Percentiles rank a stretch among this genome's conserved stretches.
Evolutionary conservation across 2,797 vertebrate species (phyloP).

Genomic region (Gila robusta): DNA sequence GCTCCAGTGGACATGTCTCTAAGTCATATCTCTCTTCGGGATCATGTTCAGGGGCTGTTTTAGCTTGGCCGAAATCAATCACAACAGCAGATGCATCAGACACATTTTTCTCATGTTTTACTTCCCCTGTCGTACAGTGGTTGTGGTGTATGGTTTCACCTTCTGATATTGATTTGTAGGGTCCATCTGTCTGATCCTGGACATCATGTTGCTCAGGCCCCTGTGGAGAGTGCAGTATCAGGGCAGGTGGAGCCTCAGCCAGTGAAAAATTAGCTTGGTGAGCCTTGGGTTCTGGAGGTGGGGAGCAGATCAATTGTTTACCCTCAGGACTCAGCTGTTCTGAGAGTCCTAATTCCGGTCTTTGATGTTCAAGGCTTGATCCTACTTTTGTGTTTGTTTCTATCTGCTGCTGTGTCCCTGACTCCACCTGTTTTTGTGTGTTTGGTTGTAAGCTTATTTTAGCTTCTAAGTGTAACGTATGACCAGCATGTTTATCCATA

Average conservation of each 20-base stretch:
- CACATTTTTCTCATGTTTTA: slow-evolving; percentile 64
- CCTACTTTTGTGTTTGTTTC: slow-evolving; percentile 49
- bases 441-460: slow-evolving; percentile 27
- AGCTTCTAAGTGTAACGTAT: slow-evolving; percentile 17
- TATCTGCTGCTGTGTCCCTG: slow-evolving; percentile 35
- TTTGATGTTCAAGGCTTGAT: slow-evolving; percentile 58
- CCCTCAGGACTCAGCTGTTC: slow-evolving; percentile 74
- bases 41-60: slow-evolving; percentile 40
- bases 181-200: slow-evolving; percentile 59
- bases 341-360: slow-evolving; percentile 65
- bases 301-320: slow-evolving; percentile 61
- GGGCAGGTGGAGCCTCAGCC: slow-evolving; percentile 66
- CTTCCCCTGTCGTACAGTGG: slow-evolving; percentile 60
- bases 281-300: slow-evolving; percentile 57
- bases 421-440: slow-evolving; percentile 31
- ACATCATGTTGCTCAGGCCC: slow-evolving; percentile 66
- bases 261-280: slow-evolving; percentile 74
- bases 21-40: slow-evolving; percentile 61
- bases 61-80: slow-evolving; percentile 60
- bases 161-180: slow-evolving; percentile 60
- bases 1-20: slow-evolving; percentile 55
- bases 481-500: slow-evolving; percentile 44
- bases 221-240: slow-evolving; percentile 58
- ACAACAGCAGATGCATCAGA: slow-evolving; percentile 63
- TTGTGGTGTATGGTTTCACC: slow-evolving; percentile 59